These are phyloP conservation scores for Mohoua ochrocephala DNA, from an alignment of 2,113 vertebrate genomes.

Conservation along the genomic window DNA sequence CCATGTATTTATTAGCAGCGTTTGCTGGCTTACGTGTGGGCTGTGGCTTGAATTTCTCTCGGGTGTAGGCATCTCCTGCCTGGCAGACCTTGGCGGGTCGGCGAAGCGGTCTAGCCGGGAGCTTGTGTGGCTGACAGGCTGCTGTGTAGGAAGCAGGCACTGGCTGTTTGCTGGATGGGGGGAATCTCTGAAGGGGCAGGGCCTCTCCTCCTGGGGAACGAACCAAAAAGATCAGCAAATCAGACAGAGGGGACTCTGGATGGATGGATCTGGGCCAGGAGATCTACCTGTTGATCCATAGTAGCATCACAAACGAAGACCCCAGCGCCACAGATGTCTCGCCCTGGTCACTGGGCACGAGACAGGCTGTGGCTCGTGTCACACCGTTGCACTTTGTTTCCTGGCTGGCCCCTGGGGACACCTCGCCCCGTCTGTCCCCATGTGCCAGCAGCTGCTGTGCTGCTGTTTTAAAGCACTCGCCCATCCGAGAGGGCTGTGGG, in stretches of 20 bases:
- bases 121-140: neutral
- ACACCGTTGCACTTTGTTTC: accelerated
- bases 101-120: constrained; percentile 60
- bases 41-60: constrained; percentile 81
- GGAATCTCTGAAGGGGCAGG: constrained; percentile 69
- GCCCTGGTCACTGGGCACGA: neutral
- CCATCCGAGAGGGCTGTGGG: neutral
- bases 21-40: constrained; percentile 72
- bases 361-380: neutral
- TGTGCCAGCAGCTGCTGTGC: neutral
- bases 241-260: neutral
- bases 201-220: constrained; percentile 71
- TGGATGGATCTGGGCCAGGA: neutral
- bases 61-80: constrained; percentile 79
- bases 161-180: constrained; percentile 38
- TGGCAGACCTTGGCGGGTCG: constrained; percentile 80
- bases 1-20: neutral
- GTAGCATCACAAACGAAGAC: neutral
- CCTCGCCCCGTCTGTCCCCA: accelerated
- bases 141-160: neutral
- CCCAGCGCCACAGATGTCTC: neutral
- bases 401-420: neutral
- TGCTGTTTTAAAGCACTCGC: neutral
- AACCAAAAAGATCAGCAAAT: neutral
- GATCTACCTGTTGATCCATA: neutral